These are phyloP conservation scores for Chrosomus eos DNA, from an alignment of 2,797 vertebrate species.

Conservation along the genomic window DNA sequence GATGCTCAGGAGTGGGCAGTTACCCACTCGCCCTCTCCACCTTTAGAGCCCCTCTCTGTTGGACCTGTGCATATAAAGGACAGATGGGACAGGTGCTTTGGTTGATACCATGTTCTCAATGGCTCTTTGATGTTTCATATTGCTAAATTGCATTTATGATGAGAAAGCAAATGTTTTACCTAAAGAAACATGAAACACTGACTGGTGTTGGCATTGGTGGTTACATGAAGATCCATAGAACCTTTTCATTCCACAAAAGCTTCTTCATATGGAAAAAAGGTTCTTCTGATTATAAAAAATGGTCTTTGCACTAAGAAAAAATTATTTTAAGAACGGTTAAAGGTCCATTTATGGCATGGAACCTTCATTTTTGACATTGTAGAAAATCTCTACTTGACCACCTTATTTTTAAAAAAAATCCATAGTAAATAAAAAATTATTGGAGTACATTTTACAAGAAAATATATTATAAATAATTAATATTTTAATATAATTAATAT, in stretches of 20 bases:
- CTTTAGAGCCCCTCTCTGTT: not conserved
- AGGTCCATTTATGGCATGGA: not conserved
- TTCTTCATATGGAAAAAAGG: not conserved
- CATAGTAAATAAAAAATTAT: not conserved
- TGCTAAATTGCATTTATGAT: not conserved
- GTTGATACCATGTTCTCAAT: not conserved
- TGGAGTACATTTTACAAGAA: not conserved
- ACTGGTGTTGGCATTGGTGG: not conserved
- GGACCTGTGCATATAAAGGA: not conserved
- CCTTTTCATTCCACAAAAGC: not conserved
- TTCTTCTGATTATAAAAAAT: not conserved
- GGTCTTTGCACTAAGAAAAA: not conserved
- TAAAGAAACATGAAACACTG: not conserved
- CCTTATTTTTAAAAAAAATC: not conserved
- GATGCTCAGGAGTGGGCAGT: conserved; percentile 34
- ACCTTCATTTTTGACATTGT: not conserved
- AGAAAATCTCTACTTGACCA: not conserved
- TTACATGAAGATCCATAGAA: not conserved
- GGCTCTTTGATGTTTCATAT: not conserved
- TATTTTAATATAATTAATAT: too few relatives aligned
- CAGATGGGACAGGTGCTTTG: not conserved
- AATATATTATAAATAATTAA: too few relatives aligned
- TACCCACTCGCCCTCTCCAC: conserved; percentile 9
- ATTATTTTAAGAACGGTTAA: not conserved
- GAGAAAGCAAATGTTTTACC: not conserved